A percentile compares a stretch with the other conserved stretches of the same genome.
These are phyloP conservation scores for Marcusenius ussheri DNA, from an alignment of 2,113 vertebrate genomes.

Conservation along the genomic window DNA sequence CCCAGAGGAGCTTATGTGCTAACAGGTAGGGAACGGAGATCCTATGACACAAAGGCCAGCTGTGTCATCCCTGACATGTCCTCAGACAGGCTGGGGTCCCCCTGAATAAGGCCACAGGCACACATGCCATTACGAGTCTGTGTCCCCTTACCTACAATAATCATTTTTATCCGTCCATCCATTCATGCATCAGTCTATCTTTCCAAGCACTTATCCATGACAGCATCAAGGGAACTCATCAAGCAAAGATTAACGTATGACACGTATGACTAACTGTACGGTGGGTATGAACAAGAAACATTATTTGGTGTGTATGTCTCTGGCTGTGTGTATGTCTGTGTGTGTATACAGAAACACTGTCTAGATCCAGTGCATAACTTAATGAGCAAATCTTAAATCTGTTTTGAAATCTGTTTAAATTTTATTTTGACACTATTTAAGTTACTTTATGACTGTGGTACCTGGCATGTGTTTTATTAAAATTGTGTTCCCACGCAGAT, in stretches of 20 bases:
- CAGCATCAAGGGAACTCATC: background rate
- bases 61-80: background rate
- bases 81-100: background rate
- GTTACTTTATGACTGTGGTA: background rate
- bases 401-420: background rate
- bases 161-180: background rate
- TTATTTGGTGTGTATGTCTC: background rate
- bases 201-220: background rate
- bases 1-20: background rate
- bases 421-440: background rate
- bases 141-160: background rate
- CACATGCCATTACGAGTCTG: background rate
- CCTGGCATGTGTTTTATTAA: background rate
- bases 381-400: background rate
- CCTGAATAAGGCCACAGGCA: background rate
- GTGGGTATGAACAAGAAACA: background rate
- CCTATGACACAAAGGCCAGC: background rate
- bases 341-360: background rate
- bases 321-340: background rate
- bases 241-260: background rate
- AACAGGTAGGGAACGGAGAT: background rate
- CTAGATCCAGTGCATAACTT: background rate
- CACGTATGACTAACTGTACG: background rate
- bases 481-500: background rate
- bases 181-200: background rate